Conservation (phyloP, 2,888 invertebrate species). For the Listrodromus nycthemerus region DNA sequence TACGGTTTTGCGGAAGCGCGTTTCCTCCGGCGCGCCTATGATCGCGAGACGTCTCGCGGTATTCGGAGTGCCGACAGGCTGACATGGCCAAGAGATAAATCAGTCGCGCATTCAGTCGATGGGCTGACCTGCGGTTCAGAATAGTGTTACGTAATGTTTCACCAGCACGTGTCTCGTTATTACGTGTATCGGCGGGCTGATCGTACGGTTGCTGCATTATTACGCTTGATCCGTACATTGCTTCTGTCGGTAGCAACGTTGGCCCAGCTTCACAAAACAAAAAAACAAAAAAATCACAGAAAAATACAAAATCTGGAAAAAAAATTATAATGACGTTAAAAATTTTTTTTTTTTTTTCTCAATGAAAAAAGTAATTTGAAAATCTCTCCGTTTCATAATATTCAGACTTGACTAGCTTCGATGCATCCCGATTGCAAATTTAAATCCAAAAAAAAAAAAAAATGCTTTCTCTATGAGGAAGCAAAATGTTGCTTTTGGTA, state of each 20-base stretch:
- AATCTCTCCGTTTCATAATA: too few relatives aligned
- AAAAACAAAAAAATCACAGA: background rate
- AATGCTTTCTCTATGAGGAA: too few relatives aligned
- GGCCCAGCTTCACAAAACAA: conserved; percentile 5
- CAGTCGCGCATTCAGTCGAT: conserved; percentile 15
- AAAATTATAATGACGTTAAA: background rate
- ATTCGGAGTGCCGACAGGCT: conserved; percentile 13
- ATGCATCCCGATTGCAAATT: too few relatives aligned
- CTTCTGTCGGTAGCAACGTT: background rate
- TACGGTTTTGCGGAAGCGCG: conserved; percentile 35
- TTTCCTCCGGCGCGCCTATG: background rate
- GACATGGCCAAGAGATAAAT: conserved; percentile 16
- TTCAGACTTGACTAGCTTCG: too few relatives aligned
- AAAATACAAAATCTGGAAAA: background rate
- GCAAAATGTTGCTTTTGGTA: too few relatives aligned
- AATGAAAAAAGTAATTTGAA: too few relatives aligned
- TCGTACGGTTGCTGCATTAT: conserved; percentile 22
- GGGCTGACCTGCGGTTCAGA: conserved; percentile 7
- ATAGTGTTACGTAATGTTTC: conserved; percentile 47
- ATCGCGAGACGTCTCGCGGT: conserved; percentile 6
- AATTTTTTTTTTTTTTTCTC: too few relatives aligned
- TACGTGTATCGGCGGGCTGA: conserved; percentile 44
- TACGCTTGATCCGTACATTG: conserved; percentile 37
- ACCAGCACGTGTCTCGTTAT: conserved; percentile 45
- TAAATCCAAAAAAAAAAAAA: too few relatives aligned